Conservation (phyloP, 2,113 vertebrate genomes). For the Syrmaticus mikado region DNA sequence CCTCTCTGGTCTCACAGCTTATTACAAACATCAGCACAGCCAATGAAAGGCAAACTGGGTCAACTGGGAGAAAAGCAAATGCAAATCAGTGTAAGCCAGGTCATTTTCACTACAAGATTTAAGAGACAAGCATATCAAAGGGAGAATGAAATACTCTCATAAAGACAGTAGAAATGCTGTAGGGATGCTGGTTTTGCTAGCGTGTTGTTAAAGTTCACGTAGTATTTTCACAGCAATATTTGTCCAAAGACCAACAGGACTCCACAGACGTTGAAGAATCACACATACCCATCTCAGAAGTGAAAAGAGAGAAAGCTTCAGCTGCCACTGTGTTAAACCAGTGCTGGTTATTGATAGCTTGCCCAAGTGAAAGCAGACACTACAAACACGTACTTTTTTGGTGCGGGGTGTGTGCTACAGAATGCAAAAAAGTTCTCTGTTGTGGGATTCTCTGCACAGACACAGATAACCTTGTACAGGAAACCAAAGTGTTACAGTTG, state of each 20-base stretch:
- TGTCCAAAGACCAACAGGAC: neutral
- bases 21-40: neutral
- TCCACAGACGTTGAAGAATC: neutral
- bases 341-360: neutral
- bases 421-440: neutral
- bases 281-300: neutral
- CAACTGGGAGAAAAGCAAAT: neutral
- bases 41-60: constrained; percentile 3
- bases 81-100: rapidly evolving
- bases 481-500: neutral
- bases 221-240: neutral
- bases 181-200: neutral
- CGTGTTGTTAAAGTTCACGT: no score
- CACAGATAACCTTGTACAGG: neutral
- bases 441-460: neutral
- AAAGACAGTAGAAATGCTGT: neutral
- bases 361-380: neutral
- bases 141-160: neutral
- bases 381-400: neutral
- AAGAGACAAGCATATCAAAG: neutral
- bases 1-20: constrained; percentile 29
- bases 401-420: neutral
- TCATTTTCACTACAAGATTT: neutral
- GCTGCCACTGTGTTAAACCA: neutral
- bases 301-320: neutral